Evolutionary conservation across 2,113 vertebrate genomes (phyloP).

Genomic region (Alouatta palliata): DNA sequence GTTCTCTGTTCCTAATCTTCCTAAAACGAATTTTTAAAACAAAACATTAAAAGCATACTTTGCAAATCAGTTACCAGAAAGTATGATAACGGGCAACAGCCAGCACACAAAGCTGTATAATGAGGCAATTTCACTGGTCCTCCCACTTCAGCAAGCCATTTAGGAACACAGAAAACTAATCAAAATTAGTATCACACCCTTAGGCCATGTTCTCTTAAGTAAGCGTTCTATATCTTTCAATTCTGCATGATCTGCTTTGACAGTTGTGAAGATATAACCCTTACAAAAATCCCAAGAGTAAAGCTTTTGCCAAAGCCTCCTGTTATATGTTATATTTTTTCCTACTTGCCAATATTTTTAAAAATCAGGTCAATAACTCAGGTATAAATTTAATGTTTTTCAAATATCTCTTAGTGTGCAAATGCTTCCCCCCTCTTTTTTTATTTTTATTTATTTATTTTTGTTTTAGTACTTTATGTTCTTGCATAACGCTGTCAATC

Average conservation of each 20-base stretch:
- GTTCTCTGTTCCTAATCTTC: conserved; percentile 52
- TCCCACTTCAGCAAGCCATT: conserved; percentile 44
- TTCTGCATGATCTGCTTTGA: conserved; percentile 72
- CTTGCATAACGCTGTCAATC: neutral
- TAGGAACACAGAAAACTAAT: conserved; percentile 70
- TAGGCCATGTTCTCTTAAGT: conserved; percentile 70
- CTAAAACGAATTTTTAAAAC: conserved; percentile 74
- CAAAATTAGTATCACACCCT: conserved; percentile 74
- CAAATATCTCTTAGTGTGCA: neutral
- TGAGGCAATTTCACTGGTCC: neutral
- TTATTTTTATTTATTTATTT: too few species aligned
- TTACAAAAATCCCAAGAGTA: conserved; percentile 69
- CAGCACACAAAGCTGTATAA: conserved; percentile 29
- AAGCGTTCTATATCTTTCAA: conserved; percentile 77
- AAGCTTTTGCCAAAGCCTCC: conserved; percentile 54
- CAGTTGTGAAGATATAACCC: conserved; percentile 67
- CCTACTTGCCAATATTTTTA: neutral
- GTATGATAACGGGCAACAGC: neutral
- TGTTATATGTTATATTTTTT: conserved; percentile 6
- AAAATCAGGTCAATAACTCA: neutral
- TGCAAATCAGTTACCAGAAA: conserved; percentile 72
- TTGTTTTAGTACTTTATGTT: neutral
- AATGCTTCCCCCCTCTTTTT: neutral
- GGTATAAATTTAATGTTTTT: neutral
- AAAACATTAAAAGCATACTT: conserved; percentile 63